These are phyloP conservation scores for Ganaspis brasiliensis DNA, from an alignment of 2,888 invertebrate genomes.

Conservation along the genomic window DNA sequence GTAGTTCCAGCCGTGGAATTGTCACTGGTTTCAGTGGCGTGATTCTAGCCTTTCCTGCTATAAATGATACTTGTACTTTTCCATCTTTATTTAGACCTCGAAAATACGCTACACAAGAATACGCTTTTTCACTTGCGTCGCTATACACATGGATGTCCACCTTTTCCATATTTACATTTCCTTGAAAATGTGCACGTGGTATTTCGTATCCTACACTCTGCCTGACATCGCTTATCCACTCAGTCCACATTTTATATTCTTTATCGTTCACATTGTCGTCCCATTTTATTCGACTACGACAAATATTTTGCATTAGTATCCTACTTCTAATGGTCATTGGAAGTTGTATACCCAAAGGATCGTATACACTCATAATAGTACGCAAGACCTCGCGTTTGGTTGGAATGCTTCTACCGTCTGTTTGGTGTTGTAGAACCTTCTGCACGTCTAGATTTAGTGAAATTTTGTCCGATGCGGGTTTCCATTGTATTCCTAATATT, in stretches of 20 bases:
- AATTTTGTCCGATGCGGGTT: too few species aligned
- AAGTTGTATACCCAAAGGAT: background rate
- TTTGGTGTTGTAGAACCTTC: too few species aligned
- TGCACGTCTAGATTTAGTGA: too few species aligned
- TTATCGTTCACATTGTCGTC: background rate
- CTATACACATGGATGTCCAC: background rate
- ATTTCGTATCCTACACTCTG: background rate
- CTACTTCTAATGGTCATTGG: background rate
- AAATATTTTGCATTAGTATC: background rate
- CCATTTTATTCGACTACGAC: too few species aligned
- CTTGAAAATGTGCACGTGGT: background rate
- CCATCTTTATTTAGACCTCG: conserved; percentile 9
- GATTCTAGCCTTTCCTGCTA: conserved; percentile 23
- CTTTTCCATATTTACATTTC: background rate
- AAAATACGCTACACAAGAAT: background rate
- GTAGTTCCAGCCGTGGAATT: conserved; percentile 44
- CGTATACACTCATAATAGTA: too few species aligned
- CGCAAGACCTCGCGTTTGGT: too few species aligned
- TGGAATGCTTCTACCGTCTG: too few species aligned
- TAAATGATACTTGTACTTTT: background rate
- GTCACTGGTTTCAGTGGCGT: conserved; percentile 41
- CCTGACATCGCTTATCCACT: background rate
- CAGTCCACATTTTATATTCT: background rate
- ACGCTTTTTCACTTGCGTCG: background rate
- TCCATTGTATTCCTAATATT: too few species aligned